Base-by-base conservation (phyloP, 2,113 vertebrate species). In the Oncorhynchus mykiss region DNA sequence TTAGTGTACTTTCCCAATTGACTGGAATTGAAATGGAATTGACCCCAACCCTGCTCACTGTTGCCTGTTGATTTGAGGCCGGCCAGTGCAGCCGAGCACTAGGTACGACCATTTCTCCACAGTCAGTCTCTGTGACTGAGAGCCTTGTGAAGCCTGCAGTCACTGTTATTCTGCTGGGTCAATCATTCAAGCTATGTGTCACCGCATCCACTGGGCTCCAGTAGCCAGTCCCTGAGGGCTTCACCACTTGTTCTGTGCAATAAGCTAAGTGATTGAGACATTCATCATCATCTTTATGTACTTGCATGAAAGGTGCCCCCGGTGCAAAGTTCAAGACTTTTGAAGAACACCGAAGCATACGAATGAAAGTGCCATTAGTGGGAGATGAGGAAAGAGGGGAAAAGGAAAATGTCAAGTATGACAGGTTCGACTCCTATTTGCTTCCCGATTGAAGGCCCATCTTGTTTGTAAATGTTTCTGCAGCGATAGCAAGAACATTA, bases 181-280 rank as follows among this genome's bases (percentile, higher is more conserved):
- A 79, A 86, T 88, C 82, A 49, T 77, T 91, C 86, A 88, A 82
- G 79, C 80, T 78, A 70, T 73, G 83, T 86, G 82, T 86, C 86
- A 72, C 73, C 71, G 81, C 77, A 72, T 81, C 77, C 77, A 80
- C 66, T 3, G 78, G 71, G 81, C 77, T 20, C 39, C 9, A 25
- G 22, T 3, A 25, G 25, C 27, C 12, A 20, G 69, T 77, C 75
- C 85, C 83, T 60, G 76, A 29, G 79, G 80, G 85, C 48, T 67
- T 29, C 39, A 51, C 68, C 80, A 82, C 86, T 88, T 87, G 86
- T 88, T 87, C 85, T 77, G 72, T 80, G 81, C 88, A 87, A 87
- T 85, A 88, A 86, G 83, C 84, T 88, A 86, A 91, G 89, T 88
- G 87, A 91, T 85, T 88, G 82, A 84, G 88, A 87, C 85, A 87